Conservation (phyloP, 2,113 vertebrate genomes). For the Lethenteron reissneri region DNA sequence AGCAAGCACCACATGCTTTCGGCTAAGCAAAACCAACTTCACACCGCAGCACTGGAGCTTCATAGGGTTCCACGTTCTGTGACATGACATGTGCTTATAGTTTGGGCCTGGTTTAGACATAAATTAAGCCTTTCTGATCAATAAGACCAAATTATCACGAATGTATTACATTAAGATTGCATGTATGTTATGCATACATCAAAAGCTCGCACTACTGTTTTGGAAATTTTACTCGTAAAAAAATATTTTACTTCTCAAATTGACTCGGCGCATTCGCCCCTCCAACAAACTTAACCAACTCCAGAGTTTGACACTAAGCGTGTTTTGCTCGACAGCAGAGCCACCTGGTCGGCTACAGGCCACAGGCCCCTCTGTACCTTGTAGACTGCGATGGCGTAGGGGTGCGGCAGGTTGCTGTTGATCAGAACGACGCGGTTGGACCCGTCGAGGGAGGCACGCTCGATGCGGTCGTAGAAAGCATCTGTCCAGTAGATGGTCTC, state of each 20-base stretch:
- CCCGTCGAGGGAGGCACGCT: conserved; percentile 50
- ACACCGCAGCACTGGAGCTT: no score
- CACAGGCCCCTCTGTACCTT: conserved; percentile 29
- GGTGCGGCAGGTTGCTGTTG: conserved; percentile 60
- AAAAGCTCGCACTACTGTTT: no score
- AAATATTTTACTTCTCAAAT: background rate
- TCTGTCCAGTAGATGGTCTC: conserved; percentile 94
- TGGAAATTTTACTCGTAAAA: background rate
- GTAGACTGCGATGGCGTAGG: conserved; percentile 82
- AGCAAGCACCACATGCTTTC: no score
- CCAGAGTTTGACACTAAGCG: background rate
- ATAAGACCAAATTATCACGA: no score
- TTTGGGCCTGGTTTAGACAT: no score
- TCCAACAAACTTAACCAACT: background rate
- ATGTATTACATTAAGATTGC: no score
- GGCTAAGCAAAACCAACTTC: no score
- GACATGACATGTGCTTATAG: no score
- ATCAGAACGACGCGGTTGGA: conserved; percentile 49
- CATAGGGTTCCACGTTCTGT: no score
- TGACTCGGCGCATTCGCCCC: background rate
- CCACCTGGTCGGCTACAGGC: no score
- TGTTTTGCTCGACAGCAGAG: background rate
- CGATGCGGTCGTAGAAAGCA: conserved; percentile 77
- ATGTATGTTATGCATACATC: no score
- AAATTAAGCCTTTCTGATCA: no score